phyloP scores from a whole-genome alignment of 2,113 vertebrate genomes.

The Nettapus auritus region DNA sequence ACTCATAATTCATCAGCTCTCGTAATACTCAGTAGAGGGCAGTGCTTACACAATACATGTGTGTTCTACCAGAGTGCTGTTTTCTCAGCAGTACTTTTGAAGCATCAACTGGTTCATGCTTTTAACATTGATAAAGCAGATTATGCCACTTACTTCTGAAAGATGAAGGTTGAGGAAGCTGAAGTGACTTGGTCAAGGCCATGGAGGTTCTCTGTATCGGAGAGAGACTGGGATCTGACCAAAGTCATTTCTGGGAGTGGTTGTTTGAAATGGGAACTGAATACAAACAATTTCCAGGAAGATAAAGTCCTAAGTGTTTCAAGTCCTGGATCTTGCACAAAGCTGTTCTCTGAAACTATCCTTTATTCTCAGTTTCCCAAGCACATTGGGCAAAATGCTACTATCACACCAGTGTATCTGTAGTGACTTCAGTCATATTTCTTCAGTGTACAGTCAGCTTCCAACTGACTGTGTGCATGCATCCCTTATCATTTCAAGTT shows the following conservation, averaged over 20 bases:
- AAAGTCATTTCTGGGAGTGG: constrained; percentile 5
- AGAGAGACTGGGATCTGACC: neutral
- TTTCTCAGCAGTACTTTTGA: neutral
- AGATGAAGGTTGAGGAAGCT: neutral
- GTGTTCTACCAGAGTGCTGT: neutral
- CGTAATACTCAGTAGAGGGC: constrained; percentile 40
- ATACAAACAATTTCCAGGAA: neutral
- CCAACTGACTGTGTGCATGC: neutral
- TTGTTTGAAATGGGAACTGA: neutral
- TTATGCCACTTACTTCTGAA: neutral
- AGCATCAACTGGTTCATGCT: neutral
- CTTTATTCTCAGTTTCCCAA: constrained; percentile 12
- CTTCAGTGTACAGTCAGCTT: neutral
- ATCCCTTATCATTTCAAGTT: neutral
- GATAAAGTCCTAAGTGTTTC: neutral
- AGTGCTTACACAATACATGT: constrained; percentile 17
- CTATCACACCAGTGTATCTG: neutral
- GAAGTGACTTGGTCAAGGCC: neutral
- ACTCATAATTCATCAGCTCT: neutral
- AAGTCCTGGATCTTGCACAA: neutral
- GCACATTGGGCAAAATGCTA: neutral
- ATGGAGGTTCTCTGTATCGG: neutral
- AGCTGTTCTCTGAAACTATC: neutral
- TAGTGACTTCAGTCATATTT: neutral
- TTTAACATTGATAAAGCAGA: neutral